Evolutionary conservation across 2,888 invertebrate species (phyloP).

Genomic region (Lasioglossum oenotherae): DNA sequence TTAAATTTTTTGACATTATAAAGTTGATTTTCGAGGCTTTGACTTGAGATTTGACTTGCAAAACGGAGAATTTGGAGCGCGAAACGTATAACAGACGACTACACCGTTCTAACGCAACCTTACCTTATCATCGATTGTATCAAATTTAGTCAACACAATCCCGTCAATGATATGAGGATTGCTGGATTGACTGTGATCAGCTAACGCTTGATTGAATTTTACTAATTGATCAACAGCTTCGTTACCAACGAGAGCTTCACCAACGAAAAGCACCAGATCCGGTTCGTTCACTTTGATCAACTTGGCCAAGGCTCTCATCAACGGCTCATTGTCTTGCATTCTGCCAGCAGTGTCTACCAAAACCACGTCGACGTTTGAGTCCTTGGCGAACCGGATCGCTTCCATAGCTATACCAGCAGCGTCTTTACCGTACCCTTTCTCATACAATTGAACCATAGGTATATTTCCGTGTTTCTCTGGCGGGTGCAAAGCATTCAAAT

Average conservation of each 20-base stretch:
- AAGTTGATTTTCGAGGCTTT: no score
- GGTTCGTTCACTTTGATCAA: conserved; percentile 99
- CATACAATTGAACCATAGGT: conserved; percentile 97
- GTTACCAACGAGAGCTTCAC: conserved; percentile 99
- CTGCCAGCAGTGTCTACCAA: conserved; percentile 99
- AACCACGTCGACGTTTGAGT: conserved; percentile 94
- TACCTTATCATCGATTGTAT: conserved; percentile 99
- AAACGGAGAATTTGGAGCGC: no score
- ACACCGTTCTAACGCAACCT: neutral
- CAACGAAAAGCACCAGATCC: conserved; percentile 99
- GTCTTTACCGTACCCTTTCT: conserved; percentile 99
- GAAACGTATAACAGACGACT: neutral
- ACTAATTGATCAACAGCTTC: conserved; percentile 99
- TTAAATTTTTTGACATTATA: no score
- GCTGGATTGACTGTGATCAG: conserved; percentile 91
- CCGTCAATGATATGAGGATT: conserved; percentile 98
- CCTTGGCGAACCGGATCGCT: conserved; percentile 95
- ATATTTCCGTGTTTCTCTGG: conserved; percentile 89
- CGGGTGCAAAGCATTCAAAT: conserved; percentile 97
- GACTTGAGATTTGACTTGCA: no score
- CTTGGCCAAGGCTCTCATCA: conserved; percentile 99
- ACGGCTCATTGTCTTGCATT: conserved; percentile 99
- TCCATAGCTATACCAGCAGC: conserved; percentile 99
- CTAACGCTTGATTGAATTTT: conserved; percentile 99
- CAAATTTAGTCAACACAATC: conserved; percentile 99